Percentiles rank a stretch among this genome's conserved stretches.
Conservation (phyloP, 2,797 vertebrate genomes). For the Alca torda region DNA sequence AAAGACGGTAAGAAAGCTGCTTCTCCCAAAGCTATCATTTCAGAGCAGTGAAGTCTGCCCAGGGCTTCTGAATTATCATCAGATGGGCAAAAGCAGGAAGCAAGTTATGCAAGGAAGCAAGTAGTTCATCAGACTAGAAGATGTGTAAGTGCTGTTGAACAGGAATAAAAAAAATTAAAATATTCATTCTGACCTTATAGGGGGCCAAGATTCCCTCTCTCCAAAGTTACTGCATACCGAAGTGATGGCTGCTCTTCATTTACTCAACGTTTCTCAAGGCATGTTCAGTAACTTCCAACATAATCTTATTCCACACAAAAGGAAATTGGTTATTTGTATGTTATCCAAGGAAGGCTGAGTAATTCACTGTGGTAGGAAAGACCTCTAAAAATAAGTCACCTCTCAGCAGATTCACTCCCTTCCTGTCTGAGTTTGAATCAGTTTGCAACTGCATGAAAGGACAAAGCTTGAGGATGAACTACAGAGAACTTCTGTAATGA, state of each 20-base stretch:
- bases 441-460: slow-evolving; percentile 40
- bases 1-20: neutral
- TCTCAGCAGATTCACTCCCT: slow-evolving; percentile 71
- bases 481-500: slow-evolving; percentile 16
- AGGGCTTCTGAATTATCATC: slow-evolving; percentile 25
- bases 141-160: neutral
- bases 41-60: neutral
- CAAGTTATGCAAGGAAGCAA: neutral
- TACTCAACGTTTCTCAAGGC: slow-evolving; percentile 28
- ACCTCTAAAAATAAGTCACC: slow-evolving; percentile 69
- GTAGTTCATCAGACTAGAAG: slow-evolving; percentile 2
- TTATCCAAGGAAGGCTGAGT: slow-evolving; percentile 76
- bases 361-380: slow-evolving; percentile 66
- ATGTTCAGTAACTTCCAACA: slow-evolving; percentile 23
- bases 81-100: slow-evolving; percentile 36
- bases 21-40: neutral
- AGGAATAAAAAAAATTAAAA: neutral
- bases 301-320: slow-evolving; percentile 54
- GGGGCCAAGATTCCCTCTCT: slow-evolving; percentile 41
- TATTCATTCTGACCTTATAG: slow-evolving; percentile 65
- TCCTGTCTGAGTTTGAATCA: slow-evolving; percentile 67
- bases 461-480: slow-evolving; percentile 35
- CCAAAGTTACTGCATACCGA: slow-evolving; percentile 49
- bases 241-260: slow-evolving; percentile 23
- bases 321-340: slow-evolving; percentile 71